These are phyloP conservation scores for Parochlus steinenii DNA, from an alignment of 2,888 invertebrate species.

Conservation along the genomic window DNA sequence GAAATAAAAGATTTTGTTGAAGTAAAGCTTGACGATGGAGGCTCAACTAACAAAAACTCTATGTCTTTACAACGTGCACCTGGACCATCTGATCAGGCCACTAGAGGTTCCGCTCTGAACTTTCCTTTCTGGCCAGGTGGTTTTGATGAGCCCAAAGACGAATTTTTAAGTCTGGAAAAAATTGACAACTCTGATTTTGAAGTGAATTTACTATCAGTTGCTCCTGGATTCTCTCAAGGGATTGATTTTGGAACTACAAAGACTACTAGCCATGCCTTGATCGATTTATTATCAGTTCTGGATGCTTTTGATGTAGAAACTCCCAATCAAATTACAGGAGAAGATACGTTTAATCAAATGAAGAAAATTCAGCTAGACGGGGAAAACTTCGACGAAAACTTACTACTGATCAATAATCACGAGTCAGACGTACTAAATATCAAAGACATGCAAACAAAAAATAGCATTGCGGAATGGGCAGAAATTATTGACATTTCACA, in stretches of 20 bases:
- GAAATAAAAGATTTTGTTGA: conserved; percentile 53
- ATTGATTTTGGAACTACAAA: conserved; percentile 33
- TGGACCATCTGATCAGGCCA: conserved; percentile 47
- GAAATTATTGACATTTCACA: conserved; percentile 67
- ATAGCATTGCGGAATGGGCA: conserved; percentile 64
- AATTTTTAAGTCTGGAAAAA: conserved; percentile 29
- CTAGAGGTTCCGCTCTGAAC: conserved; percentile 61
- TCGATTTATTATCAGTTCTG: conserved; percentile 24
- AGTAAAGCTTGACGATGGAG: conserved; percentile 37
- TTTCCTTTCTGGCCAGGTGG: conserved; percentile 82
- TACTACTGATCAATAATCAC: conserved; percentile 2
- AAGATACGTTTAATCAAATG: conserved; percentile 11
- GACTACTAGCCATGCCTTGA: conserved; percentile 27
- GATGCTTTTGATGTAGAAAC: conserved; percentile 11
- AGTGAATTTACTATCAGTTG: conserved; percentile 33
- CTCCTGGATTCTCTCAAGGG: conserved; percentile 50
- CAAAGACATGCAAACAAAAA: conserved; percentile 16
- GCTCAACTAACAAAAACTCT: conserved; percentile 52
- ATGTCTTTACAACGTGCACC: conserved; percentile 68
- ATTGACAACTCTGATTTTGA: conserved; percentile 30
- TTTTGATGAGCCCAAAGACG: conserved; percentile 40
- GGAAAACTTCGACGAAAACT: conserved; percentile 10
- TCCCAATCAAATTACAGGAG: background rate
- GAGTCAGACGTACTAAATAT: conserved; percentile 3
- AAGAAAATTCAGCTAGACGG: conserved; percentile 23